Evolutionary conservation across 2,113 vertebrate species (phyloP), one percentile per base, ranked within the genome.

Genomic region (Dasyprocta punctata): DNA sequence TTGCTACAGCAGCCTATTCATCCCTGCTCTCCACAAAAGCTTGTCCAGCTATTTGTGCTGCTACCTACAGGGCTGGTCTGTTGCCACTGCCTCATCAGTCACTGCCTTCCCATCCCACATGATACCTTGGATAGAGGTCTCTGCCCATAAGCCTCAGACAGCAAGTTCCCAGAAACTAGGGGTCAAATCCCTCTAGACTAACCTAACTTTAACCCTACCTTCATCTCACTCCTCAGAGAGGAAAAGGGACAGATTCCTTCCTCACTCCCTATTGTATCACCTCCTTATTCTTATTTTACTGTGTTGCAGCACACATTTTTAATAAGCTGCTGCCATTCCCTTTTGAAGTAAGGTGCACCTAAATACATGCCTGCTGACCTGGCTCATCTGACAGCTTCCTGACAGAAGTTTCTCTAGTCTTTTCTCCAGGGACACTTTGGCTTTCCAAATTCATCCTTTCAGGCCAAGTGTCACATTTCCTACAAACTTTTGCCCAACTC

Each of bases 381-480:
- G 89, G 78, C 10, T 73, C 26, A 90, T 87, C 54, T 90, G 41
- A 97, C 0, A 81, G 54, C 61, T 84, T 88, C 16, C 38, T 65
- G 33, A 83, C 22, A 49, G 73, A 36, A 65, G 47, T 30, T 3
- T 63, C 60, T 77, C 38, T 20, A 63, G 24, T 71, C 44, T 85
- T 52, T 90, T 17, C 49, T 94, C 78, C 58, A 83, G 58, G 6
- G 26, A 91, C 16, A 58, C 7, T 14, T 65, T 61, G 26, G 20
- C 28, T 44, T 36, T 12, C 19, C 75, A 84, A 47, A 95, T 54
- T 73, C 71, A 89, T 82, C 41, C 54, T 92, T 85, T 41, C 44
- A 96, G 60, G n/a, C 14, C n/a, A 95, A 92, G 82, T 44, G 47
- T 77, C 54, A 86, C 9, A n/a, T 95, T 91, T 84, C 82, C 63